These are phyloP conservation scores for Seriola dumerili DNA, from an alignment of 2,113 vertebrate species.

Conservation along the genomic window DNA sequence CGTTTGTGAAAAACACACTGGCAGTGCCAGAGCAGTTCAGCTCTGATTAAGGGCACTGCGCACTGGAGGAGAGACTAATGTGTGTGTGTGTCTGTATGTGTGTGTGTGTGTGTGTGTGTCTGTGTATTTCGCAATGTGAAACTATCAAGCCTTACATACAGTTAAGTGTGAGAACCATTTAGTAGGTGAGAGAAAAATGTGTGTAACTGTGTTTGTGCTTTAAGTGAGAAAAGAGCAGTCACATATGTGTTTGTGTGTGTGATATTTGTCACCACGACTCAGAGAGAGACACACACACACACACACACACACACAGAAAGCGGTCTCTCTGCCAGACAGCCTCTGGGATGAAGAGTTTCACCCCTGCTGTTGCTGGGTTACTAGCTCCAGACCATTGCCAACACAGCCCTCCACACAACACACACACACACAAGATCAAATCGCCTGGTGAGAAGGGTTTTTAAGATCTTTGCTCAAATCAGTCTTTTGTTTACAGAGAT, in stretches of 20 bases:
- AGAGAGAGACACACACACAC: constrained; percentile 33
- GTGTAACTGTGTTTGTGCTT: constrained; percentile 23
- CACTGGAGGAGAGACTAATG: constrained; percentile 19
- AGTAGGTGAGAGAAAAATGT: constrained; percentile 41
- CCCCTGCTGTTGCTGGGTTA: constrained; percentile 77
- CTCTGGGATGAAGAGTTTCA: constrained; percentile 74
- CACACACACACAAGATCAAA: constrained; percentile 52
- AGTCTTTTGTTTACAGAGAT: constrained; percentile 64
- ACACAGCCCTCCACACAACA: constrained; percentile 32
- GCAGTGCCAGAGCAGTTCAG: constrained; percentile 54
- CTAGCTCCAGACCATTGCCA: constrained; percentile 68
- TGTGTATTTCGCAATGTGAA: constrained; percentile 27
- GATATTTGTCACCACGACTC: constrained; percentile 33
- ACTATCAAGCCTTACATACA: background rate
- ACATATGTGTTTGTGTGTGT: background rate
- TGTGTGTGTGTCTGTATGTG: too few species aligned
- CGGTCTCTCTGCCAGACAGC: constrained; percentile 68
- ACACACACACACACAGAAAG: constrained; percentile 22
- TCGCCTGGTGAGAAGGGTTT: constrained; percentile 51
- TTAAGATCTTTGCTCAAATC: constrained; percentile 70
- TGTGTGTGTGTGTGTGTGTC: background rate
- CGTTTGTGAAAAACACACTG: constrained; percentile 52
- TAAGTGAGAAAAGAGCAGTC: constrained; percentile 43
- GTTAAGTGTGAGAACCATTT: constrained; percentile 11
- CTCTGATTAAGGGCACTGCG: constrained; percentile 61